Base-by-base conservation (phyloP, 1,140 invertebrate species). In the Matsumurasca onukii region DNA sequence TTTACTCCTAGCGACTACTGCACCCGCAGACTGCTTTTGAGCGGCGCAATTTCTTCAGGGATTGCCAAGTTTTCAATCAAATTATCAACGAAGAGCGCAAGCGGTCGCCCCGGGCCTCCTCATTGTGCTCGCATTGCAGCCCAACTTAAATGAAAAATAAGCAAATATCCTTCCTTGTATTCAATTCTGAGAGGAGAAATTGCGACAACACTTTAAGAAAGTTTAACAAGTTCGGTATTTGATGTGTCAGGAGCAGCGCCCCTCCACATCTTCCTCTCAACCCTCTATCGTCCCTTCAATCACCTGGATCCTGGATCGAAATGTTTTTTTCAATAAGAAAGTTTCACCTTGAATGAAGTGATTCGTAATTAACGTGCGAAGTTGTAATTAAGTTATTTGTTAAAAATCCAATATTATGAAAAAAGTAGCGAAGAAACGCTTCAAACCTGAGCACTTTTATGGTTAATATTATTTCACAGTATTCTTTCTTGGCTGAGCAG, bases 121-220 rank as follows among this genome's bases (percentile, higher is more conserved):
- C 55, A 59, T 59, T 59, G 55, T 59, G 12, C 55, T 13, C 55
- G 55, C 15, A 13, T 12, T 39, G 25, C 24, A 59, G 24, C 55
- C 55, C 55, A 59, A 59, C 55, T 59, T 59, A 59, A 59, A 59
- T 59, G 55, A 59, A 59, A 59, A 59, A 59, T 59, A 59, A 59
- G 55, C 55, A 59, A 59, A 59, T 59, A 59, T 59, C 55, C 22
- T 59, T 59, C 55, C 22, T 59, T 59, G 55, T 59, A 59, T 59
- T 59, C 55, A 59, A 59, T 59, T 59, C 55, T 59, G 24, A 27
- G 55, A 27, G 55, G 55, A 59, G 55, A 59, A 59, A 59, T 59
- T 59, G 55, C 55, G 55, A 59, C 55, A 59, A 59, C 55, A 59
- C 55, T 59, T 59, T 59, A 59, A 59, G 55, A 59, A 59, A 59